These are phyloP conservation scores for Siniperca chuatsi DNA, from an alignment of 2,113 vertebrate species.

Conservation along the genomic window DNA sequence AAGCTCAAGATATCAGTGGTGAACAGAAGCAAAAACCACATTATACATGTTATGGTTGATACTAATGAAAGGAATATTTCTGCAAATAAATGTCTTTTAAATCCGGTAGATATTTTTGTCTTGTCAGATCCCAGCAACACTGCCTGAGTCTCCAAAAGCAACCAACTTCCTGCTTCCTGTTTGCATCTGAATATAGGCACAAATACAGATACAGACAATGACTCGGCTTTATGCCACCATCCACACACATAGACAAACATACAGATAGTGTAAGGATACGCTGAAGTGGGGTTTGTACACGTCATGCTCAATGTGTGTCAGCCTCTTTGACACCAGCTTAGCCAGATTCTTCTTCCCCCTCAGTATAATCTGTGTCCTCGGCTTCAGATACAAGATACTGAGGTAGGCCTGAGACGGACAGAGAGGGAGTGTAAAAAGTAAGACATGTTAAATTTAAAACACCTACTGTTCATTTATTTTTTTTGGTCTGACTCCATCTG, in stretches of 20 bases:
- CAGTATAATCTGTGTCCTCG: slow-evolving; percentile 86
- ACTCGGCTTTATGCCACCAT: background rate
- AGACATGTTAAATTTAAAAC: background rate
- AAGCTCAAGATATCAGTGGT: background rate
- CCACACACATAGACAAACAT: background rate
- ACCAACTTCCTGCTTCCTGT: background rate
- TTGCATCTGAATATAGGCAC: background rate
- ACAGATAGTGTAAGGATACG: slow-evolving; percentile 78
- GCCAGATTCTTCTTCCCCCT: slow-evolving; percentile 85
- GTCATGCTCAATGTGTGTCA: slow-evolving; percentile 84
- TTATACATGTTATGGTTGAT: background rate
- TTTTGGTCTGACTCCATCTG: background rate
- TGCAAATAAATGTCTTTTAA: background rate
- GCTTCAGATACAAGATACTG: slow-evolving; percentile 89
- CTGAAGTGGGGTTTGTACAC: slow-evolving; percentile 88
- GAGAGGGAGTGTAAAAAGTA: background rate
- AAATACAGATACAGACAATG: background rate
- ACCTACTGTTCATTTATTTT: background rate
- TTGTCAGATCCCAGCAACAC: background rate
- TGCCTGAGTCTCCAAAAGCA: background rate
- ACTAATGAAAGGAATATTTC: background rate
- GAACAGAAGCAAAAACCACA: background rate
- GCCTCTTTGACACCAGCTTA: slow-evolving; percentile 86
- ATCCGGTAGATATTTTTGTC: background rate
- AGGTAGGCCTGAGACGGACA: slow-evolving; percentile 83